Evolutionary conservation across 2,888 invertebrate genomes (phyloP).

Genomic region (Dasypolia templi): DNA sequence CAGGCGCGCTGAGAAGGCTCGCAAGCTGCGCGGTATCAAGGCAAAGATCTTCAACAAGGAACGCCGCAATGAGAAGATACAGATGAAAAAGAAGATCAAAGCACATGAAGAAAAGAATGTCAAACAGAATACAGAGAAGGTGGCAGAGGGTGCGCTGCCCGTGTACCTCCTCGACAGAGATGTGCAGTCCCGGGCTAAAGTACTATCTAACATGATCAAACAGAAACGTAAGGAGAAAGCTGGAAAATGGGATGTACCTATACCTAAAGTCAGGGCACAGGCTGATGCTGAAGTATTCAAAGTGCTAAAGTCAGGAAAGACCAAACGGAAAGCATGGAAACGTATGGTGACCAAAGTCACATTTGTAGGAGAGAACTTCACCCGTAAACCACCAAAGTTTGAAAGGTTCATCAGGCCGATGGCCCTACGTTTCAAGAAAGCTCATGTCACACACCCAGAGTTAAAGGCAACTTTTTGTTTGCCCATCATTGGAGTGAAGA

Average conservation of each 20-base stretch:
- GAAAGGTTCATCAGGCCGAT: constrained; percentile 99
- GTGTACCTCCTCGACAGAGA: constrained; percentile 99
- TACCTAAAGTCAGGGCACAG: constrained; percentile 99
- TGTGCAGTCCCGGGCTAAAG: constrained; percentile 97
- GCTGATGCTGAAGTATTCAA: constrained; percentile 99
- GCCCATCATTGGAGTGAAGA: constrained; percentile 99
- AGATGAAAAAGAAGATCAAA: constrained; percentile 99
- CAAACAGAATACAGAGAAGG: constrained; percentile 95
- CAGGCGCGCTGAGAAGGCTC: constrained; percentile 96
- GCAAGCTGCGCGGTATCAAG: constrained; percentile 97
- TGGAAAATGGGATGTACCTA: constrained; percentile 99
- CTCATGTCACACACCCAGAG: constrained; percentile 99
- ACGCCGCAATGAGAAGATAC: constrained; percentile 99
- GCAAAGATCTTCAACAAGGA: constrained; percentile 99
- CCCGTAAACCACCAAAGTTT: constrained; percentile 99
- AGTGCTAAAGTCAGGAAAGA: constrained; percentile 97
- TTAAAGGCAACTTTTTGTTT: constrained; percentile 99
- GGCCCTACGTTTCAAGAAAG: constrained; percentile 98
- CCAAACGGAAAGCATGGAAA: constrained; percentile 99
- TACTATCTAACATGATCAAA: constrained; percentile 99
- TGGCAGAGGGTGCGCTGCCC: constrained; percentile 97
- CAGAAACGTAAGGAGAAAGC: constrained; percentile 99
- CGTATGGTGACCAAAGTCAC: constrained; percentile 99
- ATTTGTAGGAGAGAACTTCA: constrained; percentile 99
- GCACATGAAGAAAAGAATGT: constrained; percentile 99